Evolutionary conservation across 2,797 vertebrate species (phyloP).

Genomic region (Gorsachius magnificus): DNA sequence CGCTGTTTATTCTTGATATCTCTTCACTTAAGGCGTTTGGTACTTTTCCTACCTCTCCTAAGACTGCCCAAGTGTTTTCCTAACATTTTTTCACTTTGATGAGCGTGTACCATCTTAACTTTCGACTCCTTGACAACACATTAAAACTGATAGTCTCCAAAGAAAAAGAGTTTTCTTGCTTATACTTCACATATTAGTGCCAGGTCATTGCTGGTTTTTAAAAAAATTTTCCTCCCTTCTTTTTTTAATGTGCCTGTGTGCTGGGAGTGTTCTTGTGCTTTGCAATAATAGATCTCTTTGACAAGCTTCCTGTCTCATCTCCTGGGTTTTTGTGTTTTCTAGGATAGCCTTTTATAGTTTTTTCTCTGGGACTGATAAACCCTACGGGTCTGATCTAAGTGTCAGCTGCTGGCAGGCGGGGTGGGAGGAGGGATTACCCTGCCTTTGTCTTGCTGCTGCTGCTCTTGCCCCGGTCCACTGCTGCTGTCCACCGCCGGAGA

Average conservation of each 20-base stretch:
- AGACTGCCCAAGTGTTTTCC: neutral
- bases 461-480: neutral
- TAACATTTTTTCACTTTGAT: neutral
- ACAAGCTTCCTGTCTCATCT: neutral
- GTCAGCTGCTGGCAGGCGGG: neutral
- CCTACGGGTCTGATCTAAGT: accelerated
- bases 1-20: neutral
- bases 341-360: neutral
- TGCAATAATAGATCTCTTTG: neutral
- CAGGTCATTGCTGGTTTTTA: neutral
- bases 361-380: neutral
- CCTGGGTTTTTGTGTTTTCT: neutral
- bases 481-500: neutral
- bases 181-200: neutral
- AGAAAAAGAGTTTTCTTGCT: neutral
- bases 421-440: neutral
- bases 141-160: neutral
- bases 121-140: neutral
- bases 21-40: neutral
- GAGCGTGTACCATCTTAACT: neutral
- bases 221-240: neutral
- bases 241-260: neutral
- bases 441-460: neutral
- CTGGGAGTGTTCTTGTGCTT: neutral
- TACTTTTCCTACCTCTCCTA: neutral